Percentiles rank a stretch among this genome's conserved stretches.
Conservation (phyloP, 2,797 vertebrate genomes). For the Pseudotriccus pelzelni region DNA sequence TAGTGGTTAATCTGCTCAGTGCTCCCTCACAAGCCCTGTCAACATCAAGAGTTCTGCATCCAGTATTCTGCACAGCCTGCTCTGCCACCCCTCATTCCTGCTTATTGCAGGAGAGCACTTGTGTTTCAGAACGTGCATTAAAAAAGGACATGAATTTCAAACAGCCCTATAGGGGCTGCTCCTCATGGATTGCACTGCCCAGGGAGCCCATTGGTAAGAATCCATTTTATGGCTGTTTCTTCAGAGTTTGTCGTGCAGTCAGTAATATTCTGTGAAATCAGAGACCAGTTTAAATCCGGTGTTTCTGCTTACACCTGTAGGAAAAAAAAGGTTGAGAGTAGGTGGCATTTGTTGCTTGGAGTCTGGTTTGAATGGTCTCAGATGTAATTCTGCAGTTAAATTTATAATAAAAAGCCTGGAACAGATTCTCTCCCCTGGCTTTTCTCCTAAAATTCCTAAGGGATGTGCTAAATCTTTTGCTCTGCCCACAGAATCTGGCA, state of each 20-base stretch:
- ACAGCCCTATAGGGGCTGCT: rapidly evolving
- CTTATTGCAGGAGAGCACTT: not conserved
- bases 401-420: not conserved
- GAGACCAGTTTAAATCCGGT: not conserved
- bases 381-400: not conserved
- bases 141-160: not conserved
- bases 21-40: not conserved
- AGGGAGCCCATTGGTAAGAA: not conserved
- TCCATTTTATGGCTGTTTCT: not conserved
- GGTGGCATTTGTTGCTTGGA: rapidly evolving
- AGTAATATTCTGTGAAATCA: not conserved
- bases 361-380: not conserved
- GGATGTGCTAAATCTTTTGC: not conserved
- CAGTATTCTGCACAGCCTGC: not conserved
- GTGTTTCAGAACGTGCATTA: not conserved
- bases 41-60: not conserved
- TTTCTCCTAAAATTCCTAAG: not conserved
- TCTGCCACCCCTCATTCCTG: not conserved
- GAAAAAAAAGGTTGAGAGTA: not conserved
- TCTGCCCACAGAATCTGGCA: not conserved
- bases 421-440: not conserved
- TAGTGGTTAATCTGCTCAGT: not conserved
- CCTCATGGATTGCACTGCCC: not conserved
- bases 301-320: not conserved
- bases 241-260: not conserved